These are phyloP conservation scores for Crossaster papposus DNA, from an alignment of 53 echinoderm and acorn worm genomes.

Conservation along the genomic window DNA sequence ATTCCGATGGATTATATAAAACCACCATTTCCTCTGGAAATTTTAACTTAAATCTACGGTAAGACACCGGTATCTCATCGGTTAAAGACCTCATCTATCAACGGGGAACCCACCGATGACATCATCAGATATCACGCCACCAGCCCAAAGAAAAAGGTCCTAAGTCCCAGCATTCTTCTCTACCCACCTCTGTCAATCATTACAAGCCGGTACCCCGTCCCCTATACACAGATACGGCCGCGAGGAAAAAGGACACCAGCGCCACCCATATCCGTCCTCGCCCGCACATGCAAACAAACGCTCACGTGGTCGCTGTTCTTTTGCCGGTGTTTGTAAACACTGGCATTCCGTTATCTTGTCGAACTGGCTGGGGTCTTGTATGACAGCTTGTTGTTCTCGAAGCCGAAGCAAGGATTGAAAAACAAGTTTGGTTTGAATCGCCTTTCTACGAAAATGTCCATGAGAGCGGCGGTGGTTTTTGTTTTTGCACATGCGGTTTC, in stretches of 20 bases:
- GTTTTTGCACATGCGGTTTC: background rate
- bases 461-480: conserved; percentile 17
- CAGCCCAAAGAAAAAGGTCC: background rate
- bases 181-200: background rate
- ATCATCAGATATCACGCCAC: conserved; percentile 42
- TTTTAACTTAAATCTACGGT: too few relatives aligned
- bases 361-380: background rate
- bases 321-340: conserved; percentile 46
- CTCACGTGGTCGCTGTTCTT: background rate
- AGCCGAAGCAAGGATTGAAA: background rate
- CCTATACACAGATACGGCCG: background rate
- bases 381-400: conserved; percentile 53
- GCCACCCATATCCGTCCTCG: conserved; percentile 24
- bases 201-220: background rate
- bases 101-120: background rate
- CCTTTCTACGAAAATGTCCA: conserved; percentile 11
- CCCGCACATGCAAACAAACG: background rate
- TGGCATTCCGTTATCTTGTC: conserved; percentile 43
- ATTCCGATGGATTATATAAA: too few relatives aligned
- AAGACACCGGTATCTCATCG: background rate
- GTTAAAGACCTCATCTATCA: background rate
- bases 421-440: background rate
- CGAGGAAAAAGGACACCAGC: background rate
- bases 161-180: background rate
- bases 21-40: too few relatives aligned